phyloP scores from a whole-genome alignment of 2,888 invertebrate species.

The Eurytoma adleriae region DNA sequence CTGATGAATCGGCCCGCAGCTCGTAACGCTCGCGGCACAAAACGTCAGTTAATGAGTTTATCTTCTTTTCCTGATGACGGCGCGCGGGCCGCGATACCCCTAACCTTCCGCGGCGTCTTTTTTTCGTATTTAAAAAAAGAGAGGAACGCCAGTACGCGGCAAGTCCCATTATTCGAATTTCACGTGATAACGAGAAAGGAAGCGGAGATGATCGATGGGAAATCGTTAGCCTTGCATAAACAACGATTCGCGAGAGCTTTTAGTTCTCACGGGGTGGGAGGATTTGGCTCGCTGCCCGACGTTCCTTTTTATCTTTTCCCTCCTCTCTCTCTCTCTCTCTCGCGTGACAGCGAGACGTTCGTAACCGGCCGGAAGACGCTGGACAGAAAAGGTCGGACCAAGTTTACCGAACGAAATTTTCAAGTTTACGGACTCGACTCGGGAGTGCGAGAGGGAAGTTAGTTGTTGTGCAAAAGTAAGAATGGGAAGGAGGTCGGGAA shows the following conservation, averaged over 20 bases:
- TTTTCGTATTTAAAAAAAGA: background rate
- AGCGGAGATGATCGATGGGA: background rate
- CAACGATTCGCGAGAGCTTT: slow-evolving; percentile 15
- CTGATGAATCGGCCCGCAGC: slow-evolving; percentile 30
- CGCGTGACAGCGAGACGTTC: background rate
- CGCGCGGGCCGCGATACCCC: background rate
- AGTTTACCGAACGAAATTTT: slow-evolving; percentile 21
- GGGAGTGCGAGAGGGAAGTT: background rate
- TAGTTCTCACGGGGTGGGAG: background rate
- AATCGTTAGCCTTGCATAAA: slow-evolving; percentile 28
- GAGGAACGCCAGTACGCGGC: no score
- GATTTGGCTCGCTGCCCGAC: slow-evolving; percentile 30
- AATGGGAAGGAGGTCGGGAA: background rate
- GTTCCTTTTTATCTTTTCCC: no score
- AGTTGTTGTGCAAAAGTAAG: background rate
- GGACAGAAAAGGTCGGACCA: background rate
- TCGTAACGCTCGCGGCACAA: background rate
- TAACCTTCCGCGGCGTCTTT: background rate
- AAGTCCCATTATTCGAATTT: background rate
- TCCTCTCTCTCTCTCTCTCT: background rate
- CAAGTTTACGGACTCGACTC: slow-evolving; percentile 33
- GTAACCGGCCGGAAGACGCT: background rate
- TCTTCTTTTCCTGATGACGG: background rate
- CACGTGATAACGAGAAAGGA: background rate
- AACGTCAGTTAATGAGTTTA: slow-evolving; percentile 23